These are phyloP conservation scores for Pachycephus smyrnensis DNA, from an alignment of 2,888 invertebrate species.

Conservation along the genomic window DNA sequence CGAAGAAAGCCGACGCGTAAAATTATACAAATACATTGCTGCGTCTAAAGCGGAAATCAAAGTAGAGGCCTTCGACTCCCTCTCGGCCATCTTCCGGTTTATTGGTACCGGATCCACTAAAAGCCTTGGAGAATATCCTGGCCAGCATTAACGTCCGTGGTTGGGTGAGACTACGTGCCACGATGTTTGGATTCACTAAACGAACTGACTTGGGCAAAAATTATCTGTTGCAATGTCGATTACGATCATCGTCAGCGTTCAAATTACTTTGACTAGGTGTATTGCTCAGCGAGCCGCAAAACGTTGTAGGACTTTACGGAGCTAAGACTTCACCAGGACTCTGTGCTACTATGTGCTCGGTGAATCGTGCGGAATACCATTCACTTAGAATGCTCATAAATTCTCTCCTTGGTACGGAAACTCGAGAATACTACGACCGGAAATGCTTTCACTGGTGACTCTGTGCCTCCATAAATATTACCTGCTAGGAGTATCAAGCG, in stretches of 20 bases:
- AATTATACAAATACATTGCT: slow-evolving; percentile 5
- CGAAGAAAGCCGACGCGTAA: not conserved
- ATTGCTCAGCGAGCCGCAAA: not conserved
- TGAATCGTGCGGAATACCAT: not conserved
- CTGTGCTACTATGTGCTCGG: not conserved
- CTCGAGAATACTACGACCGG: not conserved
- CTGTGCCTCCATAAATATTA: not conserved
- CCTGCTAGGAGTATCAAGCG: not conserved
- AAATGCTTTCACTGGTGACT: not conserved
- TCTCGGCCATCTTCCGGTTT: not conserved
- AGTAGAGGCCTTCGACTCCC: not conserved
- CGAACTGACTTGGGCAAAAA: not conserved
- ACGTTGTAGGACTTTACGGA: not conserved
- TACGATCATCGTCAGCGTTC: not conserved
- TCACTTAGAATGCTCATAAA: not conserved
- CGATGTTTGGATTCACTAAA: not conserved
- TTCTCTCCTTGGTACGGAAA: not conserved
- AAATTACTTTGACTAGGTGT: not conserved
- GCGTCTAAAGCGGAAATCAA: not conserved
- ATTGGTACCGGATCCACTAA: not conserved
- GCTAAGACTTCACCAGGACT: not conserved
- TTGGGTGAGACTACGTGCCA: not conserved
- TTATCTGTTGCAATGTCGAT: not conserved
- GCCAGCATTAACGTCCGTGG: not conserved
- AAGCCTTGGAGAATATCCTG: not conserved